phyloP scores from a whole-genome alignment of 2,888 invertebrate species.

The Ectemnius cavifrons region DNA sequence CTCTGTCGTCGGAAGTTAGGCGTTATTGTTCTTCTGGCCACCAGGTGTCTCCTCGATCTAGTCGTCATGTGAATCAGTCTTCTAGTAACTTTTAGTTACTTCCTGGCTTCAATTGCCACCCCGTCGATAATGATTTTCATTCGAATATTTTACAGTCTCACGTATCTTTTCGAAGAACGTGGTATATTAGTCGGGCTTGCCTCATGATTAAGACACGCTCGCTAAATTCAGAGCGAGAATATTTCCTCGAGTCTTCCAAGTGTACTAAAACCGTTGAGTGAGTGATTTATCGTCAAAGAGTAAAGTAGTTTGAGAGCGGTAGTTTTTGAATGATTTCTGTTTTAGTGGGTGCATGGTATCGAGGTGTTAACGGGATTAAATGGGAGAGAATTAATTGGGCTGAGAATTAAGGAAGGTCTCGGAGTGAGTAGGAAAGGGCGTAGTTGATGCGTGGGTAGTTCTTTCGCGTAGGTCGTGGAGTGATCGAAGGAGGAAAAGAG shows the following conservation, averaged over 20 bases:
- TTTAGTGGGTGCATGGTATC: conserved; percentile 2
- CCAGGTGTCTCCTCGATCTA: not conserved
- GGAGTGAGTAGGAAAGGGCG: not conserved
- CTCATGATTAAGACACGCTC: too few relatives aligned
- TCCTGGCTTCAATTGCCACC: not conserved
- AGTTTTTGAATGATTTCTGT: conserved; percentile 44
- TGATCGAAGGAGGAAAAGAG: conserved; percentile 23
- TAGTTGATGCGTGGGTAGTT: not conserved
- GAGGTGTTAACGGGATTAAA: not conserved
- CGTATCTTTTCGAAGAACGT: too few relatives aligned
- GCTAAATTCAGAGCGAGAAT: too few relatives aligned
- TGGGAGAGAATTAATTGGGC: not conserved
- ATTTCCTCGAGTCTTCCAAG: too few relatives aligned
- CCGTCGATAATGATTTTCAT: conserved; percentile 23
- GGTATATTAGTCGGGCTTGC: too few relatives aligned
- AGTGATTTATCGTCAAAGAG: too few relatives aligned
- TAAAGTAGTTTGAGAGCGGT: conserved; percentile 26
- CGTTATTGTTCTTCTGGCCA: conserved; percentile 20
- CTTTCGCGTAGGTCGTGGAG: conserved; percentile 18
- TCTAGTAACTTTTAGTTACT: conserved; percentile 28
- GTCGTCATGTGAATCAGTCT: conserved; percentile 30
- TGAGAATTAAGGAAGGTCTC: not conserved
- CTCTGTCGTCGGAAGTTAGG: conserved; percentile 17
- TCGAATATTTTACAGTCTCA: too few relatives aligned
- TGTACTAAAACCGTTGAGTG: too few relatives aligned